Evolutionary conservation across 1,140 invertebrate species (phyloP).

Genomic region (Drosophila leontia): DNA sequence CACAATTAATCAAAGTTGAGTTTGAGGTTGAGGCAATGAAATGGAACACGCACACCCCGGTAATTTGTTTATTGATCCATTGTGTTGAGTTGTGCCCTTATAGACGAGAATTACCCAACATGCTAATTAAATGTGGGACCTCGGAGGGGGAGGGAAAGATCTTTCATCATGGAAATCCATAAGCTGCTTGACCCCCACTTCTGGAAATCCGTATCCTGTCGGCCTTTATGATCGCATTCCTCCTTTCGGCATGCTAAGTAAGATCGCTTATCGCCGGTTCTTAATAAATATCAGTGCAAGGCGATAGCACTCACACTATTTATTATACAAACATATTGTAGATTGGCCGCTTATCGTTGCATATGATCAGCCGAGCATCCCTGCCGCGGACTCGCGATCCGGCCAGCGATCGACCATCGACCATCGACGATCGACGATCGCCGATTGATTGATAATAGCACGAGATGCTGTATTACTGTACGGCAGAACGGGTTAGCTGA

Average conservation of each 20-base stretch:
- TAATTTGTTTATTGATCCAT: conserved; percentile 79
- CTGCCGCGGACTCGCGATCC: conserved; percentile 32
- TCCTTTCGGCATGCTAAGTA: conserved; percentile 57
- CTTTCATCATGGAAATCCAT: conserved; percentile 37
- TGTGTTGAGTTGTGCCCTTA: conserved; percentile 49
- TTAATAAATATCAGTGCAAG: conserved; percentile 71
- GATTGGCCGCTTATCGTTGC: conserved; percentile 71
- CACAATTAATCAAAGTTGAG: conserved; percentile 78
- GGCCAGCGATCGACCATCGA: conserved; percentile 49
- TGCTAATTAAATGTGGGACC: conserved; percentile 75
- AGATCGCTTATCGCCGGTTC: conserved; percentile 74
- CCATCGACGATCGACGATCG: conserved; percentile 66
- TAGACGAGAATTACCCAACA: conserved; percentile 49
- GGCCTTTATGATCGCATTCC: conserved; percentile 64
- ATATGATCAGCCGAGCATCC: conserved; percentile 67
- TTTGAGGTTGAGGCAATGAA: conserved; percentile 54
- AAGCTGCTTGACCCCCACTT: conserved; percentile 58
- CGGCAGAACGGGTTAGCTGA: conserved; percentile 67
- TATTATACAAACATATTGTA: conserved; percentile 78
- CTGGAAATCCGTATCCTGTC: conserved; percentile 66
- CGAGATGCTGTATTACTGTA: conserved; percentile 66
- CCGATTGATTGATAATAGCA: conserved; percentile 83
- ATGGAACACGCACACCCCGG: conserved; percentile 72
- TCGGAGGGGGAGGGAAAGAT: conserved; percentile 27
- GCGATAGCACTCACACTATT: conserved; percentile 79